Evolutionary conservation across 1,140 invertebrate genomes (phyloP).

Genomic region (Drosophila rhopaloa): DNA sequence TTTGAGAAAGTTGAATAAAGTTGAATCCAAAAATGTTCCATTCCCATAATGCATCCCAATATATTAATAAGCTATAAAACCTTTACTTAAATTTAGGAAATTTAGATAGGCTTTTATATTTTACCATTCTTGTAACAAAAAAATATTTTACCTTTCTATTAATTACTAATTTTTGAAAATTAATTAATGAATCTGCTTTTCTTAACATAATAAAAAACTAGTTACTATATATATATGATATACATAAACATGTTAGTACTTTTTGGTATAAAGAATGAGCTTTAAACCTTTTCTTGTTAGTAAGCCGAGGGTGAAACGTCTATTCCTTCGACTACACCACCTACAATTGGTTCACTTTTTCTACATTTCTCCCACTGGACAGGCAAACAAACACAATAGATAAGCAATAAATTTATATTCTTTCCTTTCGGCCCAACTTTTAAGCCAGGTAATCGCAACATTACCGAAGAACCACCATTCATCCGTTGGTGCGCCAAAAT

Average conservation of each 20-base stretch:
- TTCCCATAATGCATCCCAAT: neutral
- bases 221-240: too few species aligned
- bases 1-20: neutral
- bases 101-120: too few species aligned
- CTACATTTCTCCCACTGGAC: neutral
- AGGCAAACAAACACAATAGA: neutral
- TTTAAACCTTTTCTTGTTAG: neutral
- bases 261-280: too few species aligned
- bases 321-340: neutral
- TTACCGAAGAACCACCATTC: neutral
- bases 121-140: too few species aligned
- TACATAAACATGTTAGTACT: too few species aligned
- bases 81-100: too few species aligned
- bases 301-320: neutral
- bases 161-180: neutral
- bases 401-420: conserved; percentile 9
- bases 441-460: neutral
- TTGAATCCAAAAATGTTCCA: neutral
- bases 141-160: neutral
- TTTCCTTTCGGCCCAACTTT: conserved; percentile 7
- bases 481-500: neutral
- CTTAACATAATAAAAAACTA: too few species aligned
- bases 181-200: too few species aligned
- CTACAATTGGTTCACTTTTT: neutral
- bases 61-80: too few species aligned